Evolutionary conservation across 2,888 invertebrate species (phyloP).

Genomic region (Ctena decussata): DNA sequence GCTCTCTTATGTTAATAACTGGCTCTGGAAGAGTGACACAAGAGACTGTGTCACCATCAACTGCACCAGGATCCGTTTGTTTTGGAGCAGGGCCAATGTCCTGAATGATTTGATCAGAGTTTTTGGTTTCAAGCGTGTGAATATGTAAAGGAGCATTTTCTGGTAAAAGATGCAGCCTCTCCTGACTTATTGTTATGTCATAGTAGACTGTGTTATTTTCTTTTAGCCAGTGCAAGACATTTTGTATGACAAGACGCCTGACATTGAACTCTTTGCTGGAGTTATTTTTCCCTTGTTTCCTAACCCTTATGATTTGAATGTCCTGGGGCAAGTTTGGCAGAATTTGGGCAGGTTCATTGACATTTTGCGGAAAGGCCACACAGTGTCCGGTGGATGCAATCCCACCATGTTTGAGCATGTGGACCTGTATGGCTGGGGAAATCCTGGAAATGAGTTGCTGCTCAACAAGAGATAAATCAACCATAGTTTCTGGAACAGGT

Average conservation of each 20-base stretch:
- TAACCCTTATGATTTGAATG: conserved; percentile 42
- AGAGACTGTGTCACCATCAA: conserved; percentile 30
- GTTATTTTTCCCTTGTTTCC: conserved; percentile 51
- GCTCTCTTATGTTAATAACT: neutral
- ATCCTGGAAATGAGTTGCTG: neutral
- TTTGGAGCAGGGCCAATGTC: conserved; percentile 46
- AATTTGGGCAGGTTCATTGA: conserved; percentile 47
- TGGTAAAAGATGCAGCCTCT: conserved; percentile 38
- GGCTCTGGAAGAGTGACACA: conserved; percentile 25
- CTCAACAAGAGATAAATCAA: neutral
- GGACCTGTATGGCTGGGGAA: neutral
- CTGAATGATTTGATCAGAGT: neutral
- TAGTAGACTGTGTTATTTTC: conserved; percentile 51
- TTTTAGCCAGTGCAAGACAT: conserved; percentile 53
- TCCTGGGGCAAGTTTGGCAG: conserved; percentile 31
- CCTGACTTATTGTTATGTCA: conserved; percentile 41
- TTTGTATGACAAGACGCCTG: conserved; percentile 37
- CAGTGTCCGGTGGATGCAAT: conserved; percentile 59
- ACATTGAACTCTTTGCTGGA: conserved; percentile 56
- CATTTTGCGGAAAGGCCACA: conserved; percentile 55
- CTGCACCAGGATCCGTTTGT: conserved; percentile 35
- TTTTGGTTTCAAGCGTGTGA: neutral
- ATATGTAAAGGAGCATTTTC: conserved; percentile 26
- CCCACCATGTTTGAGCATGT: conserved; percentile 52
- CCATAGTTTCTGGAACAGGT: no score